Evolutionary conservation across 2,888 invertebrate genomes (phyloP).

Genomic region (Biston stratarius): DNA sequence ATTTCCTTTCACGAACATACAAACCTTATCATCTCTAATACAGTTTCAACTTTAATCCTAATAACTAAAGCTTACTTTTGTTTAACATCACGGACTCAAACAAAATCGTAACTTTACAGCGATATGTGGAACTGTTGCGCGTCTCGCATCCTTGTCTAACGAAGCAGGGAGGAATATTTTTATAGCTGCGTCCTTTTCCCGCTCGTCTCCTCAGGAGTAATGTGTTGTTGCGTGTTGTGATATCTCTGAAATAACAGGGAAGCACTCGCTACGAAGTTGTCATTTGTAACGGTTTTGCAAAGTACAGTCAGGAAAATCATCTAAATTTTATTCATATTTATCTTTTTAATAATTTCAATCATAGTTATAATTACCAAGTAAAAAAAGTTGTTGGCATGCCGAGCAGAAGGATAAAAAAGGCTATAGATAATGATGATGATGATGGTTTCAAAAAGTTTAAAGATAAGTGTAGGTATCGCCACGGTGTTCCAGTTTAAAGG

Average conservation of each 20-base stretch:
- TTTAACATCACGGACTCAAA: constrained; percentile 38
- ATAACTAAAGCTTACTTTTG: constrained; percentile 47
- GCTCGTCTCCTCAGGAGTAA: constrained; percentile 81
- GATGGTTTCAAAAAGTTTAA: no score
- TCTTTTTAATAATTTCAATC: no score
- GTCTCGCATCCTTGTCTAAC: constrained; percentile 69
- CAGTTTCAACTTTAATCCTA: constrained; percentile 47
- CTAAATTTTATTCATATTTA: no score
- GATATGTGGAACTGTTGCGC: constrained; percentile 79
- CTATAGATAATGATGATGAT: no score
- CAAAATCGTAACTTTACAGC: constrained; percentile 52
- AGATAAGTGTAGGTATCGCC: no score
- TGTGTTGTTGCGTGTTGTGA: constrained; percentile 87
- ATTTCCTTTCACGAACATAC: constrained; percentile 67
- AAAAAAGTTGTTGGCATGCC: no score
- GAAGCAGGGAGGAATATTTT: constrained; percentile 67
- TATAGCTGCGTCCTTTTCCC: constrained; percentile 71
- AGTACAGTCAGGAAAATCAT: constrained; percentile 66
- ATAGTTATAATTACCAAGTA: no score
- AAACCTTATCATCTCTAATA: constrained; percentile 49
- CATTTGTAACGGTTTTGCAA: constrained; percentile 84
- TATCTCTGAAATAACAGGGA: constrained; percentile 87
- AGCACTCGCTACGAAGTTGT: constrained; percentile 86
- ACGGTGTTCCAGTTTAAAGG: no score
- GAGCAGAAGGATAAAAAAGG: no score